Conservation (phyloP, 2,888 invertebrate species). For the Orthosia gracilis region DNA sequence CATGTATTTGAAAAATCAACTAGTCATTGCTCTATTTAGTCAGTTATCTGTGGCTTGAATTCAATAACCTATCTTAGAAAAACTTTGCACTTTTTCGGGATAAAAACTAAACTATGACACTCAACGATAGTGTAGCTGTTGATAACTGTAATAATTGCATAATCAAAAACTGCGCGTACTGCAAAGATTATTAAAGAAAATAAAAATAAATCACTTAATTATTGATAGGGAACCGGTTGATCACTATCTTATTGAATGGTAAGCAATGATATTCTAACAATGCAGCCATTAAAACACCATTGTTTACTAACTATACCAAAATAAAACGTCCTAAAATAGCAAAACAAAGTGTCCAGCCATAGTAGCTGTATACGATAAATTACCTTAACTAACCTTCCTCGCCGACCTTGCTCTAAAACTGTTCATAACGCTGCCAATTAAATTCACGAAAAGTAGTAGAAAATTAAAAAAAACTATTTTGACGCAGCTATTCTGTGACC, state of each 20-base stretch:
- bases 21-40: too few relatives aligned
- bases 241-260: neutral
- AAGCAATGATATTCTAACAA: neutral
- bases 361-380: constrained; percentile 44
- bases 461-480: constrained; percentile 48
- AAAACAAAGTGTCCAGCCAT: neutral
- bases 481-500: constrained; percentile 27
- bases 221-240: neutral
- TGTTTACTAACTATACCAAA: neutral
- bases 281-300: neutral
- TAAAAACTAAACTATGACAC: too few relatives aligned
- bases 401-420: constrained; percentile 48
- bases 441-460: constrained; percentile 35
- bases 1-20: too few relatives aligned
- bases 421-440: constrained; percentile 46
- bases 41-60: too few relatives aligned
- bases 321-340: constrained; percentile 19
- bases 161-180: too few relatives aligned
- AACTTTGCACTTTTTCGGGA: too few relatives aligned
- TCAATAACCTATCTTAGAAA: too few relatives aligned
- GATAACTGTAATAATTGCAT: too few relatives aligned
- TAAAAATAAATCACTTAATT: too few relatives aligned
- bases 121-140: too few relatives aligned
- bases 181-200: too few relatives aligned
- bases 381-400: constrained; percentile 42